A percentile compares a stretch with the other conserved stretches of the same genome.
Conservation (phyloP, 2,113 vertebrate species). For the Passer montanus region DNA sequence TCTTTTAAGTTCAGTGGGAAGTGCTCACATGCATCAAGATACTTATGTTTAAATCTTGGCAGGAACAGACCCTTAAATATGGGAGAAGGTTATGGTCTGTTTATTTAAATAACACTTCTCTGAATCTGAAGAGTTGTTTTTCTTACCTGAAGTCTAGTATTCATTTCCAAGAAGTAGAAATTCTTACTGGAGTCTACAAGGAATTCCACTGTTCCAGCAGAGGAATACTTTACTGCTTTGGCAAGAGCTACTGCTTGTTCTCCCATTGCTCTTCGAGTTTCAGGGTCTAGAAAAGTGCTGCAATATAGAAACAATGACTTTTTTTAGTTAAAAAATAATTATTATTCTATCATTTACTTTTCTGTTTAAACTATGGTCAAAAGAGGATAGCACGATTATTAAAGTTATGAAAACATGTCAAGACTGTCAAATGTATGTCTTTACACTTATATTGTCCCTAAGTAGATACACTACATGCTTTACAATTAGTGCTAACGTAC, state of each 20-base stretch:
- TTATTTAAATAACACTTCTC: conserved; percentile 43
- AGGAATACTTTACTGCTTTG: conserved; percentile 92
- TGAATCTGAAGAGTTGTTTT: conserved; percentile 26
- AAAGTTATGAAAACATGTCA: not conserved
- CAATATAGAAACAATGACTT: conserved; percentile 1
- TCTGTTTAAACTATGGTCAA: not conserved
- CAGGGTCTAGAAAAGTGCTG: conserved; percentile 90
- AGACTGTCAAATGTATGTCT: not conserved
- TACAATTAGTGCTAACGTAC: not conserved
- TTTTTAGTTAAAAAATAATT: not conserved
- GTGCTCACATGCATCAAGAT: not conserved
- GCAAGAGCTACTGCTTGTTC: conserved; percentile 96
- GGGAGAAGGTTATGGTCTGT: not conserved
- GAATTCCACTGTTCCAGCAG: conserved; percentile 97
- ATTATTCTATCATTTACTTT: not conserved
- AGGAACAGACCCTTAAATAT: not conserved
- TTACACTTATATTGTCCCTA: not conserved
- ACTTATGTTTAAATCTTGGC: not conserved
- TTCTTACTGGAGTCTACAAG: conserved; percentile 93
- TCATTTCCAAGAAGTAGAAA: conserved; percentile 99
- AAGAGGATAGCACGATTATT: not conserved
- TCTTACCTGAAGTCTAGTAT: conserved; percentile 94
- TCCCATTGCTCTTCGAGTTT: conserved; percentile 90
- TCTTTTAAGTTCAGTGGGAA: conserved; percentile 15
- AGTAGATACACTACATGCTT: not conserved